phyloP scores from a whole-genome alignment of 2,113 vertebrate genomes.

The Anguilla rostrata region DNA sequence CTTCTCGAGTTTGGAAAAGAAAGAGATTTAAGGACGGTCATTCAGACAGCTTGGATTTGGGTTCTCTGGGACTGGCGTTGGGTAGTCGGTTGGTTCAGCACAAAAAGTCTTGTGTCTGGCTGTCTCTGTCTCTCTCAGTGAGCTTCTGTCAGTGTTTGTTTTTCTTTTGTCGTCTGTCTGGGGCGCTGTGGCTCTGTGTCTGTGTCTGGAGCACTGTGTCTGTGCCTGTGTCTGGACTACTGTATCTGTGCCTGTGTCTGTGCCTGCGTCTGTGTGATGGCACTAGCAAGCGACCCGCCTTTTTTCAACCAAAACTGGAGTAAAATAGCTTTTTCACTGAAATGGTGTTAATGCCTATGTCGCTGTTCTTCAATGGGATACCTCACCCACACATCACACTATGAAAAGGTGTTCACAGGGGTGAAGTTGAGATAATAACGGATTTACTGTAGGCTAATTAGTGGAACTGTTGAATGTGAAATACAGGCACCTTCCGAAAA shows the following conservation, averaged over 20 bases:
- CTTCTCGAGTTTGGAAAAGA: conserved; percentile 4
- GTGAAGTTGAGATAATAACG: not conserved
- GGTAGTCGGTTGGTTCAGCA: conserved; percentile 10
- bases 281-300: not conserved
- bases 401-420: not conserved
- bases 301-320: not conserved
- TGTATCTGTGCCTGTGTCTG: too few species aligned
- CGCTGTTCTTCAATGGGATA: not conserved
- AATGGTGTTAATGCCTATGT: not conserved
- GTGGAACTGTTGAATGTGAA: not conserved
- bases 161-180: conserved; percentile 16
- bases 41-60: conserved; percentile 28
- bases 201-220: too few species aligned
- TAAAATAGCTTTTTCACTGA: conserved; percentile 27
- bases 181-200: conserved; percentile 25
- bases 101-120: conserved; percentile 34
- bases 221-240: too few species aligned
- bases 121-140: conserved; percentile 23
- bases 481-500: not conserved
- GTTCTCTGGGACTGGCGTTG: conserved; percentile 44
- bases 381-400: not conserved
- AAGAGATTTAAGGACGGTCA: not conserved
- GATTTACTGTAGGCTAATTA: not conserved
- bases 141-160: conserved; percentile 41
- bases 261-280: not conserved